Conservation (phyloP, 2,888 invertebrate species). For the Amphiduros pacificus region DNA sequence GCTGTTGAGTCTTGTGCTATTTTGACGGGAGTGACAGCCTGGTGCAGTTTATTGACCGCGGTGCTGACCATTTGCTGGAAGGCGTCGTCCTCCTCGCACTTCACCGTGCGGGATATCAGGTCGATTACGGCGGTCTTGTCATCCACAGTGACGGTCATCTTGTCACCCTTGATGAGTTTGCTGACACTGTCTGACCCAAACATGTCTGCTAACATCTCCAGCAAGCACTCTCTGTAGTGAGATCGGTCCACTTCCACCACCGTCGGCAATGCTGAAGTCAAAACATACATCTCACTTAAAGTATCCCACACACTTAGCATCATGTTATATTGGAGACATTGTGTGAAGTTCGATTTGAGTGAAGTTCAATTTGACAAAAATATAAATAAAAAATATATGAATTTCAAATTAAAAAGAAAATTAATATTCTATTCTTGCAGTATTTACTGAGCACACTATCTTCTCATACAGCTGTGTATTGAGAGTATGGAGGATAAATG, state of each 20-base stretch:
- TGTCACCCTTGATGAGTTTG: slow-evolving; percentile 89
- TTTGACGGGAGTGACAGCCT: slow-evolving; percentile 68
- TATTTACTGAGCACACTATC: neutral
- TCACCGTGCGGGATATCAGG: slow-evolving; percentile 77
- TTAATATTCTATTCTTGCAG: neutral
- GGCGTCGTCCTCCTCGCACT: slow-evolving; percentile 77
- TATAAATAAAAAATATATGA: neutral
- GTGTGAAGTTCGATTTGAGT: neutral
- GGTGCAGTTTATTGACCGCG: slow-evolving; percentile 81
- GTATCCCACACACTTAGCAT: neutral
- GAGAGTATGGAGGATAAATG: too few species aligned
- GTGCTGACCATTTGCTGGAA: slow-evolving; percentile 83
- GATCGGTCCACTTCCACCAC: slow-evolving; percentile 80
- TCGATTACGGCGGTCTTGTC: slow-evolving; percentile 85
- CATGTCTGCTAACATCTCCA: slow-evolving; percentile 91
- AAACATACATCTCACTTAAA: too few species aligned
- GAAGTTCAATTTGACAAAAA: neutral
- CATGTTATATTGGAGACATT: too few species aligned
- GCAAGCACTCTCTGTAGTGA: slow-evolving; percentile 87
- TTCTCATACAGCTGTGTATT: too few species aligned
- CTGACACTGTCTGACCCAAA: slow-evolving; percentile 92
- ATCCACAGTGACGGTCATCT: slow-evolving; percentile 81
- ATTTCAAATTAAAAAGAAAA: neutral
- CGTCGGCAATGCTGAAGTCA: slow-evolving; percentile 44
- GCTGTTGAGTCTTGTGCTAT: too few species aligned